Evolutionary conservation across 2,888 invertebrate species (phyloP).

Genomic region (Sphaeridia pumilis): DNA sequence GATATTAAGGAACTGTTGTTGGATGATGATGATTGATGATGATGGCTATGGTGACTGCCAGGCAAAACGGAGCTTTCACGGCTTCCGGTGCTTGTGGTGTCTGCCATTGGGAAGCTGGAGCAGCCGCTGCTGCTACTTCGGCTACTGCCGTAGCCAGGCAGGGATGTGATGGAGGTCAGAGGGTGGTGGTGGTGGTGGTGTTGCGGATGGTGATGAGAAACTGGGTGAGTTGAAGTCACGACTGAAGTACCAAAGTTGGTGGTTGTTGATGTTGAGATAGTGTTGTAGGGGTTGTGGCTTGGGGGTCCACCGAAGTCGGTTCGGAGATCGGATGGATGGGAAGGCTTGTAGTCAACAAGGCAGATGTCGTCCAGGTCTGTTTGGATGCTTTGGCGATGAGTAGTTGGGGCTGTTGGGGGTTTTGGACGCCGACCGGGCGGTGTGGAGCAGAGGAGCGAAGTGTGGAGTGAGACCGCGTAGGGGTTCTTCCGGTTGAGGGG

Average conservation of each 20-base stretch:
- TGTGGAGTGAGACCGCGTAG: too few relatives aligned
- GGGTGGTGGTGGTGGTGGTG: background rate
- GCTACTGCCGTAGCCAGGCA: conserved; percentile 8
- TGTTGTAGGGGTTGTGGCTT: too few relatives aligned
- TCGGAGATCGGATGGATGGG: too few relatives aligned
- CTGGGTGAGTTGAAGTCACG: background rate
- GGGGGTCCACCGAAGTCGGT: too few relatives aligned
- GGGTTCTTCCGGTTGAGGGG: too few relatives aligned
- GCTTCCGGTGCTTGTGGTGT: too few relatives aligned
- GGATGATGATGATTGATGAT: conserved; percentile 22
- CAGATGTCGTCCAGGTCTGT: background rate
- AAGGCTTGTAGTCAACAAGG: background rate
- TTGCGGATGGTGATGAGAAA: background rate
- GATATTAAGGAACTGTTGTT: conserved; percentile 25
- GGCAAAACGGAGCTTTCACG: conserved; percentile 15
- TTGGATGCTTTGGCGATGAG: background rate
- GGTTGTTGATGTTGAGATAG: too few relatives aligned
- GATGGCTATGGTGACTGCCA: too few relatives aligned
- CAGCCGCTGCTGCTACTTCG: background rate
- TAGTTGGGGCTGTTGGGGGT: background rate
- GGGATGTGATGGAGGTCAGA: background rate
- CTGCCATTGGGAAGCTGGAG: too few relatives aligned
- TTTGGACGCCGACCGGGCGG: background rate
- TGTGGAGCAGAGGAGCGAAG: background rate
- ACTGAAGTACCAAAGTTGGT: too few relatives aligned